Conservation (phyloP, 2,113 vertebrate species). For the Andinoacara biseriatus region DNA sequence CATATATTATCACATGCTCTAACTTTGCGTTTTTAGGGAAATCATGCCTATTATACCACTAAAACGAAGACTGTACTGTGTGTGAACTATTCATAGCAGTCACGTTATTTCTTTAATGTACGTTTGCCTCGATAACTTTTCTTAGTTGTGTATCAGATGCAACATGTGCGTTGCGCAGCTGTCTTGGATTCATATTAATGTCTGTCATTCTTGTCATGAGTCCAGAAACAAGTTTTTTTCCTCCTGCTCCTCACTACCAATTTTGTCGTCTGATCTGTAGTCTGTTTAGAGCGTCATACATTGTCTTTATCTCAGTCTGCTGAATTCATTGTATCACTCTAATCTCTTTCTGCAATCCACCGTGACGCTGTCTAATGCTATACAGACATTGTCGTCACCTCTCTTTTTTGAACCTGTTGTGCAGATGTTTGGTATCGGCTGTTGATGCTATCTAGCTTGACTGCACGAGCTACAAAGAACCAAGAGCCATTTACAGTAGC, state of each 20-base stretch:
- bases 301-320: slow-evolving; percentile 6
- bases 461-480: not conserved
- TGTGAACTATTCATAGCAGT: too few relatives aligned
- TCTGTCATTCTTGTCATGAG: not conserved
- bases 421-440: slow-evolving; percentile 28
- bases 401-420: slow-evolving; percentile 11
- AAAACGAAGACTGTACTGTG: too few relatives aligned
- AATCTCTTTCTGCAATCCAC: slow-evolving; percentile 6
- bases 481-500: slow-evolving; percentile 37
- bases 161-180: not conserved
- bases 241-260: not conserved
- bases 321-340: slow-evolving; percentile 8
- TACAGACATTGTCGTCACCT: slow-evolving; percentile 42
- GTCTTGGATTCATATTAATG: not conserved
- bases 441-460: slow-evolving; percentile 31
- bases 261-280: not conserved
- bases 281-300: not conserved
- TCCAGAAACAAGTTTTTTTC: slow-evolving; percentile 20
- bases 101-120: not conserved
- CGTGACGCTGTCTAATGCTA: not conserved
- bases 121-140: not conserved
- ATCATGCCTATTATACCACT: too few relatives aligned
- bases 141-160: not conserved
- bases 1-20: too few relatives aligned
- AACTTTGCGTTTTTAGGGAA: too few relatives aligned